A percentile compares a stretch with the other conserved stretches of the same genome.
Evolutionary conservation across 2,888 invertebrate genomes (phyloP).

Genomic region (Macaria liturata): DNA sequence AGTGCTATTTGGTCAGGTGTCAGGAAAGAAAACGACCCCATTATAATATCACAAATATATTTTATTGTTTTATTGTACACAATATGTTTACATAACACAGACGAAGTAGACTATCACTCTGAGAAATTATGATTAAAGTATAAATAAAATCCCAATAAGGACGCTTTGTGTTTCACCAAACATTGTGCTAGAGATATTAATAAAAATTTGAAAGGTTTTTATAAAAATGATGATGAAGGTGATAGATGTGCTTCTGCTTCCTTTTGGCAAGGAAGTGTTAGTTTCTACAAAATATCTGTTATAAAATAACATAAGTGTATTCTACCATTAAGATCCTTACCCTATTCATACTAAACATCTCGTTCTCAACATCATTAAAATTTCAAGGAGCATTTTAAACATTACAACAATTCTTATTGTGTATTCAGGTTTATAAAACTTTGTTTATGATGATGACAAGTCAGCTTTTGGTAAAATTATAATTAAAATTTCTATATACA

Average conservation of each 20-base stretch:
- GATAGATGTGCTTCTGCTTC: slow-evolving; percentile 46
- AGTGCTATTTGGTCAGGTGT: too few relatives aligned
- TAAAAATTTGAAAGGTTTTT: slow-evolving; percentile 48
- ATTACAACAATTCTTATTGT: slow-evolving; percentile 8
- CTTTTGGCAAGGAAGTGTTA: slow-evolving; percentile 35
- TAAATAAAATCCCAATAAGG: slow-evolving; percentile 65
- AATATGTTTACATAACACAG: slow-evolving; percentile 69
- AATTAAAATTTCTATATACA: too few relatives aligned
- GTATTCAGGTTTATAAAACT: neutral
- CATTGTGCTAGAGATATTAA: slow-evolving; percentile 52
- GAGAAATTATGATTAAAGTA: slow-evolving; percentile 53
- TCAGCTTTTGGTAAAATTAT: neutral
- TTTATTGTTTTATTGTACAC: slow-evolving; percentile 78
- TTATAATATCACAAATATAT: slow-evolving; percentile 76
- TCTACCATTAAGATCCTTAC: slow-evolving; percentile 8
- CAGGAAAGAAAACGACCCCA: slow-evolving; percentile 30
- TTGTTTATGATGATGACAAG: slow-evolving; percentile 1
- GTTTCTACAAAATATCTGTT: slow-evolving; percentile 20
- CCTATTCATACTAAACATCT: slow-evolving; percentile 6
- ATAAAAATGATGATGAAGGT: slow-evolving; percentile 41
- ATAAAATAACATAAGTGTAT: slow-evolving; percentile 18
- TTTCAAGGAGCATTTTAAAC: slow-evolving; percentile 6
- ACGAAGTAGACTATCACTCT: slow-evolving; percentile 68
- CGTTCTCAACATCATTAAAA: slow-evolving; percentile 14
- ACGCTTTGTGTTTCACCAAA: slow-evolving; percentile 53